phyloP scores from a whole-genome alignment of 2,888 invertebrate genomes.

The Prosopocoilus inquinatus region DNA sequence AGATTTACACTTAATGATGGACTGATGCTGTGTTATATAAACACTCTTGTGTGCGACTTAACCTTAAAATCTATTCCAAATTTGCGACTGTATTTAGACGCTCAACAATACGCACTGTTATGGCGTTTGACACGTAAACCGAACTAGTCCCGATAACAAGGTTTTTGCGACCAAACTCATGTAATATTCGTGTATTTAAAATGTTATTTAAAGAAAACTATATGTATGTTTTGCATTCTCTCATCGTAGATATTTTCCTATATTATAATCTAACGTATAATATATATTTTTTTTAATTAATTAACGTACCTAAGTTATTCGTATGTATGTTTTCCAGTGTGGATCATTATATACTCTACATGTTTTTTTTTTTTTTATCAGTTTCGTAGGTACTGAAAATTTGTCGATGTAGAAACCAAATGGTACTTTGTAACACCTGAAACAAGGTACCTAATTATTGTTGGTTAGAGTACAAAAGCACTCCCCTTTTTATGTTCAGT shows the following conservation, averaged over 20 bases:
- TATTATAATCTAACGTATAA: conserved; percentile 36
- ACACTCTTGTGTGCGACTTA: conserved; percentile 25
- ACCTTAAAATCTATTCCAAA: conserved; percentile 27
- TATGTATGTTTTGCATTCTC: conserved; percentile 41
- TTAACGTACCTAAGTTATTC: conserved; percentile 47
- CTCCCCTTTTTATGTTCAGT: too few species aligned
- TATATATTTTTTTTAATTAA: conserved; percentile 36
- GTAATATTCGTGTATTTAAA: conserved; percentile 27
- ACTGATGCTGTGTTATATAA: conserved; percentile 25
- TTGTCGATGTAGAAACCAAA: too few species aligned
- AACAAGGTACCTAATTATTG: too few species aligned
- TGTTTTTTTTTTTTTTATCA: background rate
- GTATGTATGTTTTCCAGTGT: conserved; percentile 45
- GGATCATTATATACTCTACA: conserved; percentile 34
- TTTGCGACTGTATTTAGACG: conserved; percentile 24
- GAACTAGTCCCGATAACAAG: conserved; percentile 45
- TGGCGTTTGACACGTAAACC: conserved; percentile 37
- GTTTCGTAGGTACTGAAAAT: too few species aligned
- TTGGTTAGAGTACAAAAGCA: too few species aligned
- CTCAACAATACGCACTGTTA: conserved; percentile 25
- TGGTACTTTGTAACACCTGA: too few species aligned
- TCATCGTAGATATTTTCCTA: conserved; percentile 46
- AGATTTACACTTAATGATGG: conserved; percentile 5
- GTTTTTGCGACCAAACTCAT: conserved; percentile 41
- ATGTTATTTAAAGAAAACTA: conserved; percentile 21